Percentiles rank a stretch among this genome's conserved stretches.
phyloP scores from a whole-genome alignment of 1,140 invertebrate species.

The Akabosia matsudoensis region DNA sequence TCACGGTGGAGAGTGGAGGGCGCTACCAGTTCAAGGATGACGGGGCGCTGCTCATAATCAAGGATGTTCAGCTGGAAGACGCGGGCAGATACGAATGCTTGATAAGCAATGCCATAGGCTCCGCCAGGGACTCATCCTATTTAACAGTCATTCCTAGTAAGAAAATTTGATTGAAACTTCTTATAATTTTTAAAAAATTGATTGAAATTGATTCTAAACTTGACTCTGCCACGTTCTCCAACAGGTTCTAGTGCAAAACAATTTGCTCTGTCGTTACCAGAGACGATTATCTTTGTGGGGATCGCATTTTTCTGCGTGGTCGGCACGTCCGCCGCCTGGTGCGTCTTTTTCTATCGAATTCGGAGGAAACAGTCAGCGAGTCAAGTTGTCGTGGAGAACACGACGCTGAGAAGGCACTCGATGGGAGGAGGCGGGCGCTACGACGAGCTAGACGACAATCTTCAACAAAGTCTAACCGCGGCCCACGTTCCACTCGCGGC shows the following conservation, averaged over 20 bases:
- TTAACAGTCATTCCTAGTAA: slow-evolving; percentile 60
- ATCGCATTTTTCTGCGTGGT: slow-evolving; percentile 75
- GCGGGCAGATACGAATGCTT: slow-evolving; percentile 84
- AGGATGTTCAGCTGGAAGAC: slow-evolving; percentile 58
- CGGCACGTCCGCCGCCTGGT: slow-evolving; percentile 81
- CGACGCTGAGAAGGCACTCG: neutral
- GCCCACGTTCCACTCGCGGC: neutral
- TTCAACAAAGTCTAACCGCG: neutral
- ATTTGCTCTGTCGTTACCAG: neutral
- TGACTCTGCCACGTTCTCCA: neutral
- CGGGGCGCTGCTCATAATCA: slow-evolving; percentile 39
- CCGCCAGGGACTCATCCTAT: slow-evolving; percentile 56
- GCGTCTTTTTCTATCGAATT: slow-evolving; percentile 83
- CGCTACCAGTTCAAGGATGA: slow-evolving; percentile 40
- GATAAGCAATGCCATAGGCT: slow-evolving; percentile 78
- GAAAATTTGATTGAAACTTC: neutral
- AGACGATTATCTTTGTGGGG: slow-evolving; percentile 44
- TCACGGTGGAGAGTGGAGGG: slow-evolving; percentile 51
- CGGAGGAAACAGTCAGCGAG: slow-evolving; percentile 53
- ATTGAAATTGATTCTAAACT: neutral
- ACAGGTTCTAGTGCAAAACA: slow-evolving; percentile 16
- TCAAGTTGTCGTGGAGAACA: slow-evolving; percentile 9
- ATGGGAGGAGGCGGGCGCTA: slow-evolving; percentile 29
- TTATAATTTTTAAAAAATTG: neutral
- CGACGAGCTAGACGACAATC: slow-evolving; percentile 30